Percentiles rank a stretch among this genome's conserved stretches.
Conservation (phyloP, 2,888 invertebrate genomes). For the Diarsia rubi region DNA sequence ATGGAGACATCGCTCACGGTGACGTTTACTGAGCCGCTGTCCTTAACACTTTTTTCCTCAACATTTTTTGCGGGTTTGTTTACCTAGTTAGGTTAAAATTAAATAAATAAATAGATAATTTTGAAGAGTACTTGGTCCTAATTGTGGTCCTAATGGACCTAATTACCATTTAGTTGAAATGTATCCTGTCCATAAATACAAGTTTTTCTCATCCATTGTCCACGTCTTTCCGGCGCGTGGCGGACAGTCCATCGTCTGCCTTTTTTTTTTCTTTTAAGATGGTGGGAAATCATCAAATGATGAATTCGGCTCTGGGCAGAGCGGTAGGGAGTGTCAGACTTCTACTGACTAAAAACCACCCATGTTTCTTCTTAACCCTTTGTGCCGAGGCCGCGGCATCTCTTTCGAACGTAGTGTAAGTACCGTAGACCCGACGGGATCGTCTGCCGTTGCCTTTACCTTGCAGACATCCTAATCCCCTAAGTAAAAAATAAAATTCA, state of each 20-base stretch:
- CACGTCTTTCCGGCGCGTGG: not conserved
- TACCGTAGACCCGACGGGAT: too few relatives aligned
- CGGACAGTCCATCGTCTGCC: not conserved
- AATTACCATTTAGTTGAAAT: not conserved
- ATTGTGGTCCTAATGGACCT: too few relatives aligned
- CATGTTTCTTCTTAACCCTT: too few relatives aligned
- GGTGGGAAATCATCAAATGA: too few relatives aligned
- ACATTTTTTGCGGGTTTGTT: slow-evolving; percentile 33
- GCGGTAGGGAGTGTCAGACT: too few relatives aligned
- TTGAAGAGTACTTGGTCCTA: too few relatives aligned
- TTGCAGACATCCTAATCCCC: not conserved
- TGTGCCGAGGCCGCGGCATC: too few relatives aligned
- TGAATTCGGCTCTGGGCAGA: too few relatives aligned
- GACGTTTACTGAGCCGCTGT: slow-evolving; percentile 36
- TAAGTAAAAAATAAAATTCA: not conserved
- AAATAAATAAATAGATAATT: slow-evolving; percentile 3
- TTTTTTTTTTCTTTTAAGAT: too few relatives aligned
- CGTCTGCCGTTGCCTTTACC: not conserved
- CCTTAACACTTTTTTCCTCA: slow-evolving; percentile 47
- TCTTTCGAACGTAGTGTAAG: too few relatives aligned
- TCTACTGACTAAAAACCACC: too few relatives aligned
- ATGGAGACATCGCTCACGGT: slow-evolving; percentile 49
- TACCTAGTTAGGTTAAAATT: slow-evolving; percentile 30
- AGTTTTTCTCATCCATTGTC: not conserved
- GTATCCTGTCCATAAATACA: not conserved